These are phyloP conservation scores for Cranoglanis bouderius DNA, from an alignment of 2,113 vertebrate genomes.

Conservation along the genomic window DNA sequence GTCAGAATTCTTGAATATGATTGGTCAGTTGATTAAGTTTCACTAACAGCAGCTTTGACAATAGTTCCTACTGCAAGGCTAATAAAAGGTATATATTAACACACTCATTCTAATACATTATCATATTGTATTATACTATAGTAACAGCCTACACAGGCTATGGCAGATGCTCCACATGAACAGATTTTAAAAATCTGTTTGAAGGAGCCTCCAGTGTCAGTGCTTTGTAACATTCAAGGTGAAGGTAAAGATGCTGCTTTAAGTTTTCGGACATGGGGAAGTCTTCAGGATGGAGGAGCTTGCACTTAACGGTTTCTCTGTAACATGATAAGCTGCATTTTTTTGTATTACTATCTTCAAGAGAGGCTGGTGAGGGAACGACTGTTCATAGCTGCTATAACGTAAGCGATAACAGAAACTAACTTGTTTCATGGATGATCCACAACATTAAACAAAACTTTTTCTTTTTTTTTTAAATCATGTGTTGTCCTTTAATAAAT, in stretches of 20 bases:
- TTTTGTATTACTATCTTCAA: background rate
- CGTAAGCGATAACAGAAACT: background rate
- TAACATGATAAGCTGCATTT: background rate
- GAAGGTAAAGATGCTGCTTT: too few species aligned
- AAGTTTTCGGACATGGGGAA: too few species aligned
- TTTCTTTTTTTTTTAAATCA: too few species aligned
- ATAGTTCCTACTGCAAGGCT: too few species aligned
- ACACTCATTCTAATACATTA: background rate
- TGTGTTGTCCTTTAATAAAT: background rate
- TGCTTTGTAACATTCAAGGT: background rate
- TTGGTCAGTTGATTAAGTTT: too few species aligned
- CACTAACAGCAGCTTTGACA: too few species aligned
- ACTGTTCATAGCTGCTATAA: background rate
- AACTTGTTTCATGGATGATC: background rate
- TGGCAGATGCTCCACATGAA: background rate
- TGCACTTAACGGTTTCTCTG: background rate
- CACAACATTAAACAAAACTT: background rate
- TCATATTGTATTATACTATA: background rate
- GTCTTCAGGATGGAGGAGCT: background rate
- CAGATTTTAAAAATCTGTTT: background rate
- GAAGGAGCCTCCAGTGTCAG: background rate
- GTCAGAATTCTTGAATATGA: too few species aligned
- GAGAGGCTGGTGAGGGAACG: background rate
- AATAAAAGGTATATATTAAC: background rate
- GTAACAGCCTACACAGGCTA: background rate